These are phyloP conservation scores for Heliocidaris erythrogramma DNA, from an alignment of 35 echinoderm and acorn worm species.

Conservation along the genomic window DNA sequence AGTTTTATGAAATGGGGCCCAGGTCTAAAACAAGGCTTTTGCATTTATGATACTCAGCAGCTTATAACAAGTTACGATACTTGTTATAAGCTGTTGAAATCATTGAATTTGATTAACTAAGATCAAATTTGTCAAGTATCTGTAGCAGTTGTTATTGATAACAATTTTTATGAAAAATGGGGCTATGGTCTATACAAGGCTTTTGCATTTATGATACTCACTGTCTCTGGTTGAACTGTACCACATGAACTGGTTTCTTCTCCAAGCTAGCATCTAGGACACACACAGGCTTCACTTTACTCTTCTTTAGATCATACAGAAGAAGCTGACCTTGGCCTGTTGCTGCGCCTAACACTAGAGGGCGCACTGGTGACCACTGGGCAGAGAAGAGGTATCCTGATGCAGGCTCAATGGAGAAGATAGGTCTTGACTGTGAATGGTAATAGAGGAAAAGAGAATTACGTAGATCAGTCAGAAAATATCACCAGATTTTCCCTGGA, in stretches of 20 bases:
- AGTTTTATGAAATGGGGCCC: too few species aligned
- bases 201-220: constrained; percentile 38
- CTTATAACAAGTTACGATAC: too few species aligned
- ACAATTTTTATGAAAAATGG: too few species aligned
- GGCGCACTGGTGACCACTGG: constrained; percentile 94
- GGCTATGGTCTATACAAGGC: too few species aligned
- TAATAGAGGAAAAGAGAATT: not conserved
- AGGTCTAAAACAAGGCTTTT: too few species aligned
- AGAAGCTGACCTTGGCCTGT: constrained; percentile 83
- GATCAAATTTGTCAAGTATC: too few species aligned
- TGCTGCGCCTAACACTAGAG: constrained; percentile 82
- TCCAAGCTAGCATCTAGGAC: constrained; percentile 77
- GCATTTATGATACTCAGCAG: too few species aligned
- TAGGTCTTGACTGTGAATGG: constrained; percentile 61
- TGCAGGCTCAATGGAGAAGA: constrained; percentile 81
- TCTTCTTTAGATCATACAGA: constrained; percentile 87
- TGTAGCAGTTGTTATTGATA: too few species aligned
- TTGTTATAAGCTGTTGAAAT: too few species aligned
- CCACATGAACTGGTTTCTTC: constrained; percentile 64
- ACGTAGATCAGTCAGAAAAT: not conserved
- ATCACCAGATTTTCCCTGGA: not conserved
- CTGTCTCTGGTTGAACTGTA: constrained; percentile 87
- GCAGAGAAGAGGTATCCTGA: constrained; percentile 80
- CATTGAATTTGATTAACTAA: too few species aligned
- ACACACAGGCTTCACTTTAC: constrained; percentile 69